Evolutionary conservation across 2,888 invertebrate genomes (phyloP).

Genomic region (Tineola bisselliella): DNA sequence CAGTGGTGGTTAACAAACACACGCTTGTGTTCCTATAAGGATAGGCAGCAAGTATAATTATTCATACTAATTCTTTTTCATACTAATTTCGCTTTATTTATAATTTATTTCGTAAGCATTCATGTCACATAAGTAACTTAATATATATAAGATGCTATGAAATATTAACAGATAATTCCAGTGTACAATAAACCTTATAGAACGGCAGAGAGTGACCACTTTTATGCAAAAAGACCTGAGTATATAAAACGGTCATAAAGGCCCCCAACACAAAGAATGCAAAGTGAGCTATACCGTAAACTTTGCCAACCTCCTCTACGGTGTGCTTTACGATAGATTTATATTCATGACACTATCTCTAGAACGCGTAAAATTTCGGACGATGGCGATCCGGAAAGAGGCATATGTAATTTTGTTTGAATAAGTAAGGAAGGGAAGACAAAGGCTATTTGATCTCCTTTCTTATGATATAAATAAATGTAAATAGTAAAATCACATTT

Average conservation of each 20-base stretch:
- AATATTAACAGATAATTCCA: neutral
- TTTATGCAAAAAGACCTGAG: slow-evolving; percentile 61
- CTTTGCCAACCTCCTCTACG: slow-evolving; percentile 35
- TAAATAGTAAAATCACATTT: neutral
- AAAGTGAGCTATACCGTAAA: slow-evolving; percentile 54
- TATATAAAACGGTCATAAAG: slow-evolving; percentile 63
- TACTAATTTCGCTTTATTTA: too few species aligned
- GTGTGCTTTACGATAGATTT: slow-evolving; percentile 66
- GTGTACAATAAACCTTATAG: neutral
- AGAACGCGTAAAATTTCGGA: slow-evolving; percentile 64
- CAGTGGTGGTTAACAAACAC: too few species aligned
- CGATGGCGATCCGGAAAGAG: slow-evolving; percentile 63
- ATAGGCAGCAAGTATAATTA: too few species aligned
- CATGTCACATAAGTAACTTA: too few species aligned
- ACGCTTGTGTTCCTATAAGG: too few species aligned
- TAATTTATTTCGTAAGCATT: too few species aligned
- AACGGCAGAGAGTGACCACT: slow-evolving; percentile 21
- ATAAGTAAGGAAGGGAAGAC: slow-evolving; percentile 66
- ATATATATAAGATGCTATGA: too few species aligned
- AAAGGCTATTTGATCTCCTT: slow-evolving; percentile 63
- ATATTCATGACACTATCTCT: slow-evolving; percentile 67
- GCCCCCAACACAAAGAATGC: slow-evolving; percentile 61
- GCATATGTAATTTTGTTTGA: slow-evolving; percentile 69
- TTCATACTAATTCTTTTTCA: too few species aligned
- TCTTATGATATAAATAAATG: slow-evolving; percentile 34